Percentiles rank a stretch among this genome's conserved stretches.
phyloP scores from a whole-genome alignment of 92 coral and sea anemone genomes.

The Zoanthus sociatus region DNA sequence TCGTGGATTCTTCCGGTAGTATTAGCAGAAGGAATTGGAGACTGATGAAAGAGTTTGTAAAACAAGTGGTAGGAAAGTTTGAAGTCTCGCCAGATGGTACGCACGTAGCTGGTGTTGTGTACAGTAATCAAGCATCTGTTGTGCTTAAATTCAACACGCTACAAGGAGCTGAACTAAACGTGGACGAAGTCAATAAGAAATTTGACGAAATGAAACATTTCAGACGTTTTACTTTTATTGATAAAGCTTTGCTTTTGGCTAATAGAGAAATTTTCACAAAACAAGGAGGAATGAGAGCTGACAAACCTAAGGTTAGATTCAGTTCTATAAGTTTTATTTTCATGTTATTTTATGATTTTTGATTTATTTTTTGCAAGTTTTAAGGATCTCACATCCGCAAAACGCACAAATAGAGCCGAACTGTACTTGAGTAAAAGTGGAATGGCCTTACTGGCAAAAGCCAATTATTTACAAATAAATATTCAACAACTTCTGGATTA shows the following conservation, averaged over 20 bases:
- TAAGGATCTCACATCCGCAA: too few relatives aligned
- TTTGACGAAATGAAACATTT: not conserved
- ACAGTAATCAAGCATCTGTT: not conserved
- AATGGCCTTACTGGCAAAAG: too few relatives aligned
- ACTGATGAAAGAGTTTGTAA: not conserved
- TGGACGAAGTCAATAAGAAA: not conserved
- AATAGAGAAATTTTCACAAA: not conserved
- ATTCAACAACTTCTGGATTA: too few relatives aligned
- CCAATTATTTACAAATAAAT: too few relatives aligned
- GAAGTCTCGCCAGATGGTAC: constrained; percentile 24
- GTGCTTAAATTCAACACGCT: constrained; percentile 6
- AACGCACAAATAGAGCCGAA: too few relatives aligned
- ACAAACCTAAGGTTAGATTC: constrained; percentile 7
- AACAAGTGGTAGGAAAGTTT: constrained; percentile 5
- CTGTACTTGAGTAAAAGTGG: too few relatives aligned
- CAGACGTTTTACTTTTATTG: not conserved
- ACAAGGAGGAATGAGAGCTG: constrained; percentile 12
- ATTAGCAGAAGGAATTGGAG: not conserved
- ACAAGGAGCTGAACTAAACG: constrained; percentile 14
- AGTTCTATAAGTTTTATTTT: not conserved
- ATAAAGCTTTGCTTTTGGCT: constrained; percentile 7
- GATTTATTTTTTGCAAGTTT: not conserved
- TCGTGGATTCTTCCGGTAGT: constrained; percentile 24
- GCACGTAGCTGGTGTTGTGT: constrained; percentile 22
- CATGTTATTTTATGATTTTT: not conserved